Evolutionary conservation across 2,113 vertebrate species (phyloP).

Genomic region (Trichechus manatus): DNA sequence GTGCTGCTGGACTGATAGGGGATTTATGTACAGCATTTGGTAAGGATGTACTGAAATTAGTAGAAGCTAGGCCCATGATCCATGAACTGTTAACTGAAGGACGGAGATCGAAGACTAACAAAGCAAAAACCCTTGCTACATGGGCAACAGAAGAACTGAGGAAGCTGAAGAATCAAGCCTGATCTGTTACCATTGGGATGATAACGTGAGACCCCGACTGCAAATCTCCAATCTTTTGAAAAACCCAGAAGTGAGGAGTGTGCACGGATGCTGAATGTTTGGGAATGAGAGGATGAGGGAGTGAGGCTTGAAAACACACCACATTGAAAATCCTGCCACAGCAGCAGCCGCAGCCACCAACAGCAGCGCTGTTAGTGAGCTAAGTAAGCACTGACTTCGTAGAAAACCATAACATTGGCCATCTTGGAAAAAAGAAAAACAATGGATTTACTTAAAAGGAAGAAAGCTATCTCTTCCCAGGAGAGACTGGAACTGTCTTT

Average conservation of each 20-base stretch:
- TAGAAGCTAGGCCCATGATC: too few species aligned
- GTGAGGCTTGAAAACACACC: constrained; percentile 96
- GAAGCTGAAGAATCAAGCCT: constrained; percentile 99
- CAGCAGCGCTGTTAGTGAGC: too few species aligned
- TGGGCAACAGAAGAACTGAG: constrained; percentile 99
- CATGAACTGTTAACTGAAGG: constrained; percentile 98
- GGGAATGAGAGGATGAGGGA: constrained; percentile 95
- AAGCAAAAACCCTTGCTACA: constrained; percentile 98
- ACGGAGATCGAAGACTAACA: constrained; percentile 96
- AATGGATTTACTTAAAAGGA: constrained; percentile 68
- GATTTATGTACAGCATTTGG: too few species aligned
- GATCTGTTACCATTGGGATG: constrained; percentile 89
- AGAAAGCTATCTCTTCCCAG: constrained; percentile 81
- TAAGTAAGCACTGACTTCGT: too few species aligned
- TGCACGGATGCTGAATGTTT: constrained; percentile 95
- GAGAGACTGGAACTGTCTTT: constrained; percentile 83
- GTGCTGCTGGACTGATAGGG: too few species aligned
- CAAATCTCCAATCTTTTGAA: constrained; percentile 95
- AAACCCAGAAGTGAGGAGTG: constrained; percentile 93
- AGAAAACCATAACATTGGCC: constrained; percentile 82
- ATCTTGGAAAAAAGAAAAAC: constrained; percentile 83
- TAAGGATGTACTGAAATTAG: too few species aligned
- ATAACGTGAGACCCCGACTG: constrained; percentile 94
- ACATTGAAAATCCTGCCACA: constrained; percentile 92
- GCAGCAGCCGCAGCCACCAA: constrained; percentile 86